phyloP scores from a whole-genome alignment of 2,113 vertebrate genomes.

The Petromus typicus region DNA sequence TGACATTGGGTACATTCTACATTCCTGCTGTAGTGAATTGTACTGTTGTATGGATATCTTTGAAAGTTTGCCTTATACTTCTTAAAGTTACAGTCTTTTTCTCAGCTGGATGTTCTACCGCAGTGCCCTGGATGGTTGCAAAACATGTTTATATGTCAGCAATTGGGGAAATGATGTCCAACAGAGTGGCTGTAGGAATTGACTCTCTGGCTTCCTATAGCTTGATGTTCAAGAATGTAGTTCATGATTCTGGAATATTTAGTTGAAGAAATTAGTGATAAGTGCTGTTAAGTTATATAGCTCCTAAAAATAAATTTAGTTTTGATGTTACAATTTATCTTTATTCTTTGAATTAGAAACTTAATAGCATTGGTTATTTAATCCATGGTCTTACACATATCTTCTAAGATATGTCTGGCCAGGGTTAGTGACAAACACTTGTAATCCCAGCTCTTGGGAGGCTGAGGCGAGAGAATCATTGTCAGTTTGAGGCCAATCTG shows the following conservation, averaged over 20 bases:
- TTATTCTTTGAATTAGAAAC: neutral
- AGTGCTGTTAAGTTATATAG: neutral
- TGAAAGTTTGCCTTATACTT: neutral
- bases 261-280: neutral
- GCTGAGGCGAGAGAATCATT: neutral
- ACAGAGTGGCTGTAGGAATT: too few relatives aligned
- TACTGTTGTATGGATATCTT: neutral
- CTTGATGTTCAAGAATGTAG: neutral
- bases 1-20: neutral
- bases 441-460: neutral
- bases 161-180: neutral
- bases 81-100: neutral
- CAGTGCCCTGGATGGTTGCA: neutral
- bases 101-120: neutral
- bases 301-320: neutral
- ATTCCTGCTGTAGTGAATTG: neutral
- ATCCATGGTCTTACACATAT: neutral
- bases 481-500: neutral
- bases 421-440: neutral
- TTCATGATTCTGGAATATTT: conserved; percentile 9
- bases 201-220: neutral
- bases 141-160: neutral
- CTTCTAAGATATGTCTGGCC: neutral
- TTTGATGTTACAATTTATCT: neutral
- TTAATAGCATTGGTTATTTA: neutral